Evolutionary conservation across 2,113 vertebrate genomes (phyloP), one percentile per base, ranked within the genome.

Genomic region (Mormyrus iriodes): DNA sequence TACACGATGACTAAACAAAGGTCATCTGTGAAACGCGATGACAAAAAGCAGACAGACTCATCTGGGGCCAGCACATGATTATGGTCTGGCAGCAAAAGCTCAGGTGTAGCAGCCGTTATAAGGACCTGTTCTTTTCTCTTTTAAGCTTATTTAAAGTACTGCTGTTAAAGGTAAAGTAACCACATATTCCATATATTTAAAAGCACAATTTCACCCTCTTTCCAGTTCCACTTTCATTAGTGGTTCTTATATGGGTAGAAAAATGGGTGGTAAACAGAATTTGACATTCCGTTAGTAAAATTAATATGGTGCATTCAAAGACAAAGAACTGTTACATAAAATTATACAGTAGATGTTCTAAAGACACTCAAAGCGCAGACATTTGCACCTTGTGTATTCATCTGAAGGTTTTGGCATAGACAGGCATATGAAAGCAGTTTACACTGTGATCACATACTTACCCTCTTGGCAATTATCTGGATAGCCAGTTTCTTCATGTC

Each of bases 391-490:
- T 31, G 61, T 69, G 35, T 42, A 76, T 42, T 39, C 17, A 42
- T 39, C 31, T 76, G 73, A 39, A 76, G 69, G 35, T 76, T 53
- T 76, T 27, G 15, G 69, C 27, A 76, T 5, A 76, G 13, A 39
- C 69, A 76, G n/a, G 35, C 69, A 76, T 39, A 15, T 39, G 5
- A 48, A 46, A 84, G 42, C 44, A 84, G 44, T 48, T 35, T 12
- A 5, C 2, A 79, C 84, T 87, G 39, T 51, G 35, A 42, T 24
- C 31, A 42, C 8, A 9, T n/a, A 31, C 13, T 13, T 92, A 96
- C 95, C 95, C 95, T 95, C 61, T 91, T 92, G 92, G 95, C 92
- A 3, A 96, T 94, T 91, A 95, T 91, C 85, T 96, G 94, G 0
- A 89, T 90, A 0, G 95, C 95, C 58, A 95, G 92, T 69, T 90